Evolutionary conservation across 92 coral and sea anemone species (phyloP).

Genomic region (Phenganax subtilis): DNA sequence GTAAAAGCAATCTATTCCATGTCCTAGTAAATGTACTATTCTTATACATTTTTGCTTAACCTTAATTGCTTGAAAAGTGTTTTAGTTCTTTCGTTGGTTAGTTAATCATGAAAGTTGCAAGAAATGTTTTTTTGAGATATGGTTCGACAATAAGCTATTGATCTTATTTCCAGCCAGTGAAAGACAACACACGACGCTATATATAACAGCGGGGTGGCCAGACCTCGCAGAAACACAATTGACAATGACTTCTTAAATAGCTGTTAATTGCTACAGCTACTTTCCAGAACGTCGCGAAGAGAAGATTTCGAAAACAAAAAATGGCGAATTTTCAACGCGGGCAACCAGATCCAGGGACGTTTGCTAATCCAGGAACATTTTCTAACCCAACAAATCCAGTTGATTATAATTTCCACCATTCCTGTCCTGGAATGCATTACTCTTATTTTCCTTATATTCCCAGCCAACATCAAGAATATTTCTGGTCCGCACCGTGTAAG

Average conservation of each 20-base stretch:
- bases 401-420: conserved; percentile 10
- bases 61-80: no score
- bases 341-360: background rate
- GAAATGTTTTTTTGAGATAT: background rate
- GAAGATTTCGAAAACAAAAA: background rate
- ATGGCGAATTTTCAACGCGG: conserved; percentile 33
- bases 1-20: no score
- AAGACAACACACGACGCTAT: conserved; percentile 29
- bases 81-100: no score
- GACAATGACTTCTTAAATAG: conserved; percentile 30
- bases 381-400: conserved; percentile 22
- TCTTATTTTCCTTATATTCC: conserved; percentile 7
- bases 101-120: no score
- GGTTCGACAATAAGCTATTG: conserved; percentile 29
- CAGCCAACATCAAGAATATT: conserved; percentile 8
- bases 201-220: conserved; percentile 32
- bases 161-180: conserved; percentile 4
- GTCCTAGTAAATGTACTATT: no score
- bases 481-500: conserved; percentile 5
- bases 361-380: conserved; percentile 5
- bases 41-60: no score
- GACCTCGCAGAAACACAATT: conserved; percentile 11
- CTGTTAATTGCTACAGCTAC: conserved; percentile 39
- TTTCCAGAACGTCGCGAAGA: background rate
- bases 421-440: conserved; percentile 28